Evolutionary conservation across 2,113 vertebrate species (phyloP).

Genomic region (Vulpes ferrilata): DNA sequence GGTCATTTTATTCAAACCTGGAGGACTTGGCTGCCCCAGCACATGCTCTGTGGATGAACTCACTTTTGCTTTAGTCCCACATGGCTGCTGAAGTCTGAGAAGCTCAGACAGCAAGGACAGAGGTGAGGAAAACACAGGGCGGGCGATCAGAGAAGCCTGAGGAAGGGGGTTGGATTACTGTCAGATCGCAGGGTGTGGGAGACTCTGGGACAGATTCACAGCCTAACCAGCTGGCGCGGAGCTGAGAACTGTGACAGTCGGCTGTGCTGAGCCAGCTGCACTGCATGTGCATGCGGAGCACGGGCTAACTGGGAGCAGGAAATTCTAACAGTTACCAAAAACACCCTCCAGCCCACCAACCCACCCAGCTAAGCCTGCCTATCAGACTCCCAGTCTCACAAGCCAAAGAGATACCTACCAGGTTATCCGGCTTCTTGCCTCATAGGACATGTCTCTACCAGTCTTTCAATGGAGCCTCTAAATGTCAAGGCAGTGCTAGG

Average conservation of each 20-base stretch:
- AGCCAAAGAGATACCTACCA: background rate
- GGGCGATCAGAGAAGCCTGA: conserved; percentile 68
- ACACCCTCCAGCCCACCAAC: background rate
- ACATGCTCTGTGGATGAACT: conserved; percentile 86
- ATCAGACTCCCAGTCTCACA: background rate
- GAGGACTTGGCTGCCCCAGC: conserved; percentile 76
- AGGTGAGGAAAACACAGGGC: conserved; percentile 63
- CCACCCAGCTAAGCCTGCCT: background rate
- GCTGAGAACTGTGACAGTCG: conserved; percentile 20
- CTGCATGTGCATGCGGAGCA: background rate
- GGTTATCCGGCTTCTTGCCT: conserved; percentile 14
- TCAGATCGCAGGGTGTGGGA: conserved; percentile 57
- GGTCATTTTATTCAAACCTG: conserved; percentile 83
- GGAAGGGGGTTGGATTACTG: conserved; percentile 62
- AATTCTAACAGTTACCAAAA: conserved; percentile 1
- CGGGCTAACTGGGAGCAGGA: background rate
- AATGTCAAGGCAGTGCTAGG: background rate
- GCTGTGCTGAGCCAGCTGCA: conserved; percentile 60
- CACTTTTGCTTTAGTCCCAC: conserved; percentile 77
- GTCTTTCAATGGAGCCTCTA: background rate
- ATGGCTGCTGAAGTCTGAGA: conserved; percentile 74
- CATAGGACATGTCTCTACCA: background rate
- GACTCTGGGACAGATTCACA: conserved; percentile 44
- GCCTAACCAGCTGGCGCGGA: conserved; percentile 42
- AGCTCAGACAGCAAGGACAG: conserved; percentile 66